A percentile compares a stretch with the other conserved stretches of the same genome.
Evolutionary conservation across 2,888 invertebrate genomes (phyloP).

Genomic region (Apamea anceps): DNA sequence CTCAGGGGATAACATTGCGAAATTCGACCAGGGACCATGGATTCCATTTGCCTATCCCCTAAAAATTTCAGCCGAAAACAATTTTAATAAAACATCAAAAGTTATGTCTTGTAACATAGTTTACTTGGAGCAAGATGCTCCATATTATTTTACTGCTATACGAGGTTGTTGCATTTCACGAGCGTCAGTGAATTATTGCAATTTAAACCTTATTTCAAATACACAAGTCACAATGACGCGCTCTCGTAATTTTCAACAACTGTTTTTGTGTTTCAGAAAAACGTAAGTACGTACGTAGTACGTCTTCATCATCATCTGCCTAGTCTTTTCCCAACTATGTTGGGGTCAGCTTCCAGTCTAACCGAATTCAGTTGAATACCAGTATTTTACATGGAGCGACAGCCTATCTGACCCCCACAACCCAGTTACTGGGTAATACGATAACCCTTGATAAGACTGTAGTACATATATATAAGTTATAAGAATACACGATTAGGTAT

Average conservation of each 20-base stretch:
- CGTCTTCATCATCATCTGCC: too few relatives aligned
- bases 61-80: constrained; percentile 57
- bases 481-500: neutral
- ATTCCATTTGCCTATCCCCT: constrained; percentile 67
- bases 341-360: too few relatives aligned
- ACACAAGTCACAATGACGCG: neutral
- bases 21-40: constrained; percentile 79
- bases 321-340: too few relatives aligned
- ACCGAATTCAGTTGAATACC: too few relatives aligned
- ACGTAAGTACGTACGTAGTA: neutral
- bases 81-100: constrained; percentile 56
- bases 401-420: too few relatives aligned
- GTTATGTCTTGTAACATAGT: constrained; percentile 26
- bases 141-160: neutral
- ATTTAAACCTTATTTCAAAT: neutral
- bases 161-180: neutral
- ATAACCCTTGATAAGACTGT: too few relatives aligned
- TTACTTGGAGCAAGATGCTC: constrained; percentile 21
- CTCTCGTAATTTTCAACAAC: neutral
- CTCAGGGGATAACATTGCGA: constrained; percentile 69
- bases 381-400: too few relatives aligned
- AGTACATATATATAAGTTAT: neutral
- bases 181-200: neutral
- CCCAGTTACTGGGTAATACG: too few relatives aligned
- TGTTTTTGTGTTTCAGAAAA: neutral